Conservation (phyloP, 2,113 vertebrate species). For the Engraulis encrasicolus region DNA sequence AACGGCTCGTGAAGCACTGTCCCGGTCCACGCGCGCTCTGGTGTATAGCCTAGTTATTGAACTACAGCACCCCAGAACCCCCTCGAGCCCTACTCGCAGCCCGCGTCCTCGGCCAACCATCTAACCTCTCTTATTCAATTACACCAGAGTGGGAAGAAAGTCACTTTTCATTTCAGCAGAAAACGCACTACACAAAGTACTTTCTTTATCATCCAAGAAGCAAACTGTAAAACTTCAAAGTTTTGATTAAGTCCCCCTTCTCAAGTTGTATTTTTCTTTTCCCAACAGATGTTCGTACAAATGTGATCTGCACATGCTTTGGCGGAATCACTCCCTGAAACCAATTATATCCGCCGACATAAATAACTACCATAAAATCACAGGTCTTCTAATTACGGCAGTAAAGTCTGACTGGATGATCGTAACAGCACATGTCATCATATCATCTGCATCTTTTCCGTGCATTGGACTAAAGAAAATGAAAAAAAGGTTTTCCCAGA, state of each 20-base stretch:
- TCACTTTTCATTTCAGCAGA: slow-evolving; percentile 38
- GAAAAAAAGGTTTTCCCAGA: slow-evolving; percentile 1
- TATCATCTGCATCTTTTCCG: slow-evolving; percentile 15
- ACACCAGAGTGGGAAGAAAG: slow-evolving; percentile 3
- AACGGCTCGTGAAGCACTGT: neutral
- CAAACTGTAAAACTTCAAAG: slow-evolving; percentile 34
- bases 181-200: slow-evolving; percentile 40
- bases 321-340: slow-evolving; percentile 50
- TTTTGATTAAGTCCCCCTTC: slow-evolving; percentile 45
- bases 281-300: slow-evolving; percentile 51
- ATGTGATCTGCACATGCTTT: slow-evolving; percentile 55
- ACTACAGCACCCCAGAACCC: neutral
- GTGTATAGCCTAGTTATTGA: neutral
- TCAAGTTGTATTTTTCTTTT: slow-evolving; percentile 27
- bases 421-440: slow-evolving; percentile 51
- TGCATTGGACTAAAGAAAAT: neutral
- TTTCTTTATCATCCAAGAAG: slow-evolving; percentile 22
- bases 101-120: neutral
- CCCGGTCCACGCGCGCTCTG: neutral
- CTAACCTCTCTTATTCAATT: neutral
- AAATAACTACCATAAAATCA: slow-evolving; percentile 53
- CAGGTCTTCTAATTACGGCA: slow-evolving; percentile 58
- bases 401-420: slow-evolving; percentile 57
- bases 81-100: neutral
- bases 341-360: slow-evolving; percentile 52